Evolutionary conservation across 2,797 vertebrate genomes (phyloP).

Genomic region (Chrosomus eos): DNA sequence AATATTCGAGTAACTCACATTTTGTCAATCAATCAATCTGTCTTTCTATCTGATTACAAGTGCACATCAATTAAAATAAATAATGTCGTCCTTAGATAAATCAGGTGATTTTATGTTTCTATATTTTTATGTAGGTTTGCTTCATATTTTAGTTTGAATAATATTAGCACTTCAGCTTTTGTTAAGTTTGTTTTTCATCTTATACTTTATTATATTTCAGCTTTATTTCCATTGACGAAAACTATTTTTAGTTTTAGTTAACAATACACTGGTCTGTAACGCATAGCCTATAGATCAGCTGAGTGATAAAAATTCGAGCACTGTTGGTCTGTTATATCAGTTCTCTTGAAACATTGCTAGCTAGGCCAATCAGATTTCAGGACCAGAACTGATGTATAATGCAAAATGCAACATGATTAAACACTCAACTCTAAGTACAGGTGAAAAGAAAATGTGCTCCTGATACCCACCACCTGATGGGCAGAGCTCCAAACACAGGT

Average conservation of each 20-base stretch:
- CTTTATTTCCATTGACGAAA: not conserved
- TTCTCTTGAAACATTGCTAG: not conserved
- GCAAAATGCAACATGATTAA: slow-evolving; percentile 1
- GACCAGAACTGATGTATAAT: not conserved
- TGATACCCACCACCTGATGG: slow-evolving; percentile 17
- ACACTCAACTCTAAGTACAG: not conserved
- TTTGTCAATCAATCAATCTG: too few species aligned
- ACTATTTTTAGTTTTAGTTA: not conserved
- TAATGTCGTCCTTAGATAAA: too few species aligned
- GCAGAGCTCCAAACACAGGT: slow-evolving; percentile 14
- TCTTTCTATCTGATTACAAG: too few species aligned
- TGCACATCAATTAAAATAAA: too few species aligned
- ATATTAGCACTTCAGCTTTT: too few species aligned
- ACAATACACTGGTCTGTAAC: not conserved
- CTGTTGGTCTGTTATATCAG: not conserved
- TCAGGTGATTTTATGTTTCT: too few species aligned
- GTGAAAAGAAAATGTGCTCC: slow-evolving; percentile 8
- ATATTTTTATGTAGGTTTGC: too few species aligned
- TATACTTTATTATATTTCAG: too few species aligned
- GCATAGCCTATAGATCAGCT: too few species aligned
- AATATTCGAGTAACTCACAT: not conserved
- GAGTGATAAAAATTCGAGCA: not conserved
- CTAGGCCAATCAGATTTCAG: not conserved
- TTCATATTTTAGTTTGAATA: too few species aligned
- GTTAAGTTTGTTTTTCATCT: too few species aligned